Evolutionary conservation across 1,140 invertebrate genomes (phyloP).

Genomic region (Acromyrmex charruanus): DNA sequence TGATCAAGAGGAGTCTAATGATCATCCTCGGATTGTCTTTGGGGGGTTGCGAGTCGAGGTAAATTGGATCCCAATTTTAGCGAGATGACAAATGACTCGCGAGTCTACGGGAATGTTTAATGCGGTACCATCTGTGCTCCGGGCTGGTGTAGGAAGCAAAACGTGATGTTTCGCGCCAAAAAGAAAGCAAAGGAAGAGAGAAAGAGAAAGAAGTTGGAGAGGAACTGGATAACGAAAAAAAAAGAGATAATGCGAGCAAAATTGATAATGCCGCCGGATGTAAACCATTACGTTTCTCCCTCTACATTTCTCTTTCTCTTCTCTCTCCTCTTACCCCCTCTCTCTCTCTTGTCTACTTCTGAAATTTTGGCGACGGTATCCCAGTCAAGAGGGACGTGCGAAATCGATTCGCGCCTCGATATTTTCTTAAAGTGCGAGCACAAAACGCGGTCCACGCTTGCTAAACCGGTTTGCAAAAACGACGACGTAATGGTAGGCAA

Average conservation of each 20-base stretch:
- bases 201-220: slow-evolving; percentile 49
- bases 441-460: slow-evolving; percentile 68
- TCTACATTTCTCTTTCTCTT: slow-evolving; percentile 21
- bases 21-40: slow-evolving; percentile 71
- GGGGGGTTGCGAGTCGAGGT: slow-evolving; percentile 58
- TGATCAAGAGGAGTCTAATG: slow-evolving; percentile 74
- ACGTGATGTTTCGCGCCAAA: slow-evolving; percentile 52
- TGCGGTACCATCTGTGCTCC: slow-evolving; percentile 75
- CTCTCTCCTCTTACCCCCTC: not conserved
- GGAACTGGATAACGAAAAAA: slow-evolving; percentile 43
- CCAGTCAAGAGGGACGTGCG: slow-evolving; percentile 70
- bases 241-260: slow-evolving; percentile 79
- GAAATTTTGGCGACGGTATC: slow-evolving; percentile 70
- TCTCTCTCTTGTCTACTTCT: slow-evolving; percentile 47
- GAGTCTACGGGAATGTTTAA: slow-evolving; percentile 75
- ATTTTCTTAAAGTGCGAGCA: slow-evolving; percentile 75
- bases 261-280: slow-evolving; percentile 81
- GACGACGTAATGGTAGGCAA: slow-evolving; percentile 76
- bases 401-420: slow-evolving; percentile 76
- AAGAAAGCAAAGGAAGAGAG: not conserved
- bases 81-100: slow-evolving; percentile 77
- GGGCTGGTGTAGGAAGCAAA: slow-evolving; percentile 71
- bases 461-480: slow-evolving; percentile 78
- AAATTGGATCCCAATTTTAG: slow-evolving; percentile 72
- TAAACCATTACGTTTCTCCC: slow-evolving; percentile 77